Conservation (phyloP, 2,888 invertebrate genomes). For the Pristionchus exspectatus region DNA sequence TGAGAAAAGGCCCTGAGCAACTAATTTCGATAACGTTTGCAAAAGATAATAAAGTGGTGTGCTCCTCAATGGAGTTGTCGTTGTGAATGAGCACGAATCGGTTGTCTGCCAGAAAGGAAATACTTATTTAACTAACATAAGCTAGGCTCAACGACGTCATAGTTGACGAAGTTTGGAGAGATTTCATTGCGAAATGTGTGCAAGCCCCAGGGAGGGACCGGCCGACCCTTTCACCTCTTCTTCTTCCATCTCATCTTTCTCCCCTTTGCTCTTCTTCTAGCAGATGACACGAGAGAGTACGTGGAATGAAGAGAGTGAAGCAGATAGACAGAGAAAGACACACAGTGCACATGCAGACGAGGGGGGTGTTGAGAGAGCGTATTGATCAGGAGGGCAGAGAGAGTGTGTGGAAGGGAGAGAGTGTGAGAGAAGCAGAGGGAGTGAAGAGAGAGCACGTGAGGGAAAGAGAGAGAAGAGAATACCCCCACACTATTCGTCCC, state of each 20-base stretch:
- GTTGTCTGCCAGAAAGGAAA: background rate
- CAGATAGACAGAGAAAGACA: background rate
- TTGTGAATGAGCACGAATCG: background rate
- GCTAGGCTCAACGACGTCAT: background rate
- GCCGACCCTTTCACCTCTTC: constrained; percentile 11
- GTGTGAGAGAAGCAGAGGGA: background rate
- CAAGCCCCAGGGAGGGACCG: constrained; percentile 3
- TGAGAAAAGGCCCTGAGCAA: constrained; percentile 33
- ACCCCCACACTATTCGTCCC: constrained; percentile 1
- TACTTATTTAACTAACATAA: background rate
- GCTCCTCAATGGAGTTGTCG: background rate
- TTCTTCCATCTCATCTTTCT: constrained; percentile 33
- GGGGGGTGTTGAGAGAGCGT: constrained; percentile 46
- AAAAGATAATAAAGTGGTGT: constrained; percentile 30
- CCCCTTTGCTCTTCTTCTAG: constrained; percentile 1
- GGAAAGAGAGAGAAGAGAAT: background rate
- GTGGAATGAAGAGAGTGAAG: constrained; percentile 14
- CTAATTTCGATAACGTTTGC: background rate
- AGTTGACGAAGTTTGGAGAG: background rate
- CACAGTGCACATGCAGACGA: constrained; percentile 25
- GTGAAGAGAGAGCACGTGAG: constrained; percentile 32
- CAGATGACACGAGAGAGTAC: background rate
- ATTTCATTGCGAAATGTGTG: constrained; percentile 45
- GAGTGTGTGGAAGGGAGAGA: background rate
- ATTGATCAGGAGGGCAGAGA: constrained; percentile 23